These are phyloP conservation scores for Symphodus melops DNA, from an alignment of 2,113 vertebrate species.

Conservation along the genomic window DNA sequence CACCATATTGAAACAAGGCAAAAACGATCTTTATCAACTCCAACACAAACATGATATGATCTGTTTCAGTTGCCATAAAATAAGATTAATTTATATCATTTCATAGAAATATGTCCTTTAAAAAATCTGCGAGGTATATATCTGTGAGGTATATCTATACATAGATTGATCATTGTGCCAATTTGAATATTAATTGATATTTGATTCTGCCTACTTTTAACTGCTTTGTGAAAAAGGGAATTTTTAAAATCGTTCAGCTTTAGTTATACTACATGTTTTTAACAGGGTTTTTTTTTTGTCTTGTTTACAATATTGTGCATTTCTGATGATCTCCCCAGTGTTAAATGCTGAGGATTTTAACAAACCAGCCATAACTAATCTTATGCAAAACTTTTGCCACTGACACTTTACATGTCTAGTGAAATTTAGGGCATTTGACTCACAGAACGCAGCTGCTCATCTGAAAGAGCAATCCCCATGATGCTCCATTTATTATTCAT, in stretches of 20 bases:
- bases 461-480: conserved; percentile 69
- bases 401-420: conserved; percentile 49
- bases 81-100: too few species aligned
- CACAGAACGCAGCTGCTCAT: conserved; percentile 70
- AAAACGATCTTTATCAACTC: too few species aligned
- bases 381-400: conserved; percentile 53
- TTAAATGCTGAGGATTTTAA: conserved; percentile 37
- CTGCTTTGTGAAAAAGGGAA: background rate
- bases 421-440: conserved; percentile 73
- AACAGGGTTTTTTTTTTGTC: background rate
- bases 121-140: too few species aligned
- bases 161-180: too few species aligned
- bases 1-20: too few species aligned
- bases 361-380: conserved; percentile 59
- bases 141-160: too few species aligned
- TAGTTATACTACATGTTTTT: background rate
- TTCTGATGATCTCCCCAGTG: background rate
- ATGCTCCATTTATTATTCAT: conserved; percentile 77
- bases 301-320: background rate
- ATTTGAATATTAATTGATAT: too few species aligned
- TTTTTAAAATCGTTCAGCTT: background rate
- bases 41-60: too few species aligned
- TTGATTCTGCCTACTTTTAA: background rate
- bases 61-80: too few species aligned
- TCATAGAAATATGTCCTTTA: too few species aligned